phyloP scores from a whole-genome alignment of 2,888 invertebrate species.

The Willowsia nigromaculata region DNA sequence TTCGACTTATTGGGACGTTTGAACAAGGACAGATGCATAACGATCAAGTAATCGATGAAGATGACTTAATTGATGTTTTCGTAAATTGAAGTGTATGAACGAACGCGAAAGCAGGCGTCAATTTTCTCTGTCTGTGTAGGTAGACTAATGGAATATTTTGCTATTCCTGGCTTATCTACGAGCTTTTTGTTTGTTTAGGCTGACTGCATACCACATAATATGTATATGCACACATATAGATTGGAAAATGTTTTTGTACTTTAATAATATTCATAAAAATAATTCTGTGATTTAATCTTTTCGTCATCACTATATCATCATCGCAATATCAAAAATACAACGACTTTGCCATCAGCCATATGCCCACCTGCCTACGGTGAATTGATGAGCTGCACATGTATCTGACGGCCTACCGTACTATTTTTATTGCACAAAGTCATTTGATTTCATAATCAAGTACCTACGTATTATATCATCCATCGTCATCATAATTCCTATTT shows the following conservation, averaged over 20 bases:
- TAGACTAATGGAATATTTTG: neutral
- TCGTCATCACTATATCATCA: slow-evolving; percentile 12
- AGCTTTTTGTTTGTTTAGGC: neutral
- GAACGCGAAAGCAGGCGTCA: slow-evolving; percentile 12
- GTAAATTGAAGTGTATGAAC: neutral
- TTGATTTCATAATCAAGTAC: neutral
- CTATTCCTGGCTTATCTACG: neutral
- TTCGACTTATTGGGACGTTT: slow-evolving; percentile 38
- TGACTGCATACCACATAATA: neutral
- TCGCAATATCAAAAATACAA: neutral
- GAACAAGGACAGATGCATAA: slow-evolving; percentile 58
- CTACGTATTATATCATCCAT: neutral
- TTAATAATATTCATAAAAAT: neutral
- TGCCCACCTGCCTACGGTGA: neutral
- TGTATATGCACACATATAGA: neutral
- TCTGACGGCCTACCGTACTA: neutral
- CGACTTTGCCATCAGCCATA: neutral
- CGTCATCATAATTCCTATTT: neutral
- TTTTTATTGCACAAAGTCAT: neutral
- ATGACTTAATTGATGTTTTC: slow-evolving; percentile 59
- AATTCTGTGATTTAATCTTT: slow-evolving; percentile 26
- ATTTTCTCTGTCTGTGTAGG: neutral
- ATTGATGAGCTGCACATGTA: neutral
- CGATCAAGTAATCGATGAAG: slow-evolving; percentile 56
- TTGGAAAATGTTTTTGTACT: neutral